A percentile compares a stretch with the other conserved stretches of the same genome.
Evolutionary conservation across 2,888 invertebrate species (phyloP).

Genomic region (Lasius fuliginosus): DNA sequence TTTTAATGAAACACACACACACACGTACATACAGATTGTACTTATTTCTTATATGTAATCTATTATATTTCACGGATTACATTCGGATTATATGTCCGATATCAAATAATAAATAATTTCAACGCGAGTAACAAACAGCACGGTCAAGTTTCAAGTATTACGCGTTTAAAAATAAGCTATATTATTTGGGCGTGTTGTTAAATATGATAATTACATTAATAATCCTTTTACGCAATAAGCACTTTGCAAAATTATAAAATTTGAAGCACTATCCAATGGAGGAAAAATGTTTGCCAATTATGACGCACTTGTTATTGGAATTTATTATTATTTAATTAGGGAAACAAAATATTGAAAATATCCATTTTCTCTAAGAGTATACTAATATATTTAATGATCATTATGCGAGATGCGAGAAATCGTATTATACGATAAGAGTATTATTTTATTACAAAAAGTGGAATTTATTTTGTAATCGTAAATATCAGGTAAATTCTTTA

Average conservation of each 20-base stretch:
- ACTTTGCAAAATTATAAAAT: constrained; percentile 15
- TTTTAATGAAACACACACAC: not conserved
- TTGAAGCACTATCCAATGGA: not conserved
- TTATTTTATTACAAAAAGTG: not conserved
- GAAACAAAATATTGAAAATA: not conserved
- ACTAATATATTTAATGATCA: not conserved
- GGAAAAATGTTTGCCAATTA: constrained; percentile 6
- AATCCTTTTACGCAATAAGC: not conserved
- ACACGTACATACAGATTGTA: not conserved
- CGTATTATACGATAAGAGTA: not conserved
- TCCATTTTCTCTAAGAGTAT: constrained; percentile 1
- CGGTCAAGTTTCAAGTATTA: not conserved
- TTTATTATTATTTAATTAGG: constrained; percentile 1
- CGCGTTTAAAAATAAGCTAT: constrained; percentile 7
- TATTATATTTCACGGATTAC: not conserved
- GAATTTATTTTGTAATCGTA: not conserved
- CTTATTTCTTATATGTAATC: not conserved
- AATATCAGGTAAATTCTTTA: not conserved
- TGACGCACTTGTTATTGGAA: not conserved
- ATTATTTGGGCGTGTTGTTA: constrained; percentile 13
- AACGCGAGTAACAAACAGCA: not conserved
- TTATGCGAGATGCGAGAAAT: not conserved
- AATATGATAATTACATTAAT: constrained; percentile 24
- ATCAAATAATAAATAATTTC: constrained; percentile 12
- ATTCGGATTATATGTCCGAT: not conserved